Conservation (phyloP, 2,888 invertebrate genomes). For the Rhingia campestris region DNA sequence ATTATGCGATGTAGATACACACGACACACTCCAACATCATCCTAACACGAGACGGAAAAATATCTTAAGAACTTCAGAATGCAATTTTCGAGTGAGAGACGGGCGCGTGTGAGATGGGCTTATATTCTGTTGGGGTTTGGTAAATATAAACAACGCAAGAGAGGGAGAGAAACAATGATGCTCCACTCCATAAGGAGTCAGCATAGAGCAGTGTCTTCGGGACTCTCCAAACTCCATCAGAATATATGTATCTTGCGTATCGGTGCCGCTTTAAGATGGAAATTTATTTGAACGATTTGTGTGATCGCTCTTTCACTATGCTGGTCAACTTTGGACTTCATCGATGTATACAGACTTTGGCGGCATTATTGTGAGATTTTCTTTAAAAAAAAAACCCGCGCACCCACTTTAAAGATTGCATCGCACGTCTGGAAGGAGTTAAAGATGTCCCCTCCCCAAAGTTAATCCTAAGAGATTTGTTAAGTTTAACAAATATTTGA, state of each 20-base stretch:
- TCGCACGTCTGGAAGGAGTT: neutral
- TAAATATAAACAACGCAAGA: constrained; percentile 59
- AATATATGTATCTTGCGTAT: constrained; percentile 22
- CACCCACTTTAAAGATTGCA: constrained; percentile 15
- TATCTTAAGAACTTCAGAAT: constrained; percentile 30
- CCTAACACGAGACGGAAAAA: constrained; percentile 50
- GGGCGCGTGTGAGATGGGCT: constrained; percentile 1
- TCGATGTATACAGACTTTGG: constrained; percentile 26
- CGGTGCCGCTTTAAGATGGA: constrained; percentile 68
- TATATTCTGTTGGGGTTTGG: constrained; percentile 35
- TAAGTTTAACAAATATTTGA: constrained; percentile 74
- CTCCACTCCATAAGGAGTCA: constrained; percentile 36
- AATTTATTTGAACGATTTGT: constrained; percentile 72
- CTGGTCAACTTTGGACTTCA: constrained; percentile 1
- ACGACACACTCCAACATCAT: constrained; percentile 38
- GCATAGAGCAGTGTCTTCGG: neutral
- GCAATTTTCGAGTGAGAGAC: constrained; percentile 42
- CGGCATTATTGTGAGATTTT: constrained; percentile 65
- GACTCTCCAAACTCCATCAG: constrained; percentile 39
- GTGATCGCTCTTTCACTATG: constrained; percentile 15
- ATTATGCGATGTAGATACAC: constrained; percentile 72
- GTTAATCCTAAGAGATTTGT: constrained; percentile 74
- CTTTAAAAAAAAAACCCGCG: neutral
- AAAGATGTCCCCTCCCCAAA: constrained; percentile 52
- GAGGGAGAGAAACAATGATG: constrained; percentile 31